Conservation (phyloP, 1,140 invertebrate genomes). For the Drosophila tropicalis region DNA sequence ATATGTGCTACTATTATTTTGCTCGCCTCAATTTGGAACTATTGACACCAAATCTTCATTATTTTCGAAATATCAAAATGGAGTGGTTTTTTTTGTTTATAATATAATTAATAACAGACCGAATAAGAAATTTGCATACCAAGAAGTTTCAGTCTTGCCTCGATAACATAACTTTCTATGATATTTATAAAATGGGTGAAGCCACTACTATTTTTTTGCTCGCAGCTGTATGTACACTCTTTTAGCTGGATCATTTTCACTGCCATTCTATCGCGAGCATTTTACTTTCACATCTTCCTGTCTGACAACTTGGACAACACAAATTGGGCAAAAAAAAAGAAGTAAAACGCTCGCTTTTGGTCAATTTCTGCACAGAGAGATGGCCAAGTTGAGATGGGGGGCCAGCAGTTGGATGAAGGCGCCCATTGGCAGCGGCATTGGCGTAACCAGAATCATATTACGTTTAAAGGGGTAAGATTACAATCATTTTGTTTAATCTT, state of each 20-base stretch:
- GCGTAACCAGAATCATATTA: constrained; percentile 3
- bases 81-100: too few species aligned
- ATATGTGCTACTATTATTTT: too few species aligned
- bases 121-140: too few species aligned
- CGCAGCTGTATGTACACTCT: too few species aligned
- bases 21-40: too few species aligned
- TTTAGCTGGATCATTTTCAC: constrained; percentile 54
- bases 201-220: too few species aligned
- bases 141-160: too few species aligned
- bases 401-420: constrained; percentile 6
- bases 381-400: constrained; percentile 23
- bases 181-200: too few species aligned
- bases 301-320: constrained; percentile 69
- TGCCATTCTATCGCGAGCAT: constrained; percentile 55
- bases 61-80: too few species aligned
- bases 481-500: not conserved
- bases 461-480: not conserved
- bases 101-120: too few species aligned
- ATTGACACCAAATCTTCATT: too few species aligned
- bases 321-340: constrained; percentile 59
- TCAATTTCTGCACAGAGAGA: constrained; percentile 50
- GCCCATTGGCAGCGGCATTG: not conserved
- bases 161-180: too few species aligned
- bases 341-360: constrained; percentile 76
- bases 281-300: constrained; percentile 73